Conservation (phyloP, 2,888 invertebrate species). For the Dusona sp. region DNA sequence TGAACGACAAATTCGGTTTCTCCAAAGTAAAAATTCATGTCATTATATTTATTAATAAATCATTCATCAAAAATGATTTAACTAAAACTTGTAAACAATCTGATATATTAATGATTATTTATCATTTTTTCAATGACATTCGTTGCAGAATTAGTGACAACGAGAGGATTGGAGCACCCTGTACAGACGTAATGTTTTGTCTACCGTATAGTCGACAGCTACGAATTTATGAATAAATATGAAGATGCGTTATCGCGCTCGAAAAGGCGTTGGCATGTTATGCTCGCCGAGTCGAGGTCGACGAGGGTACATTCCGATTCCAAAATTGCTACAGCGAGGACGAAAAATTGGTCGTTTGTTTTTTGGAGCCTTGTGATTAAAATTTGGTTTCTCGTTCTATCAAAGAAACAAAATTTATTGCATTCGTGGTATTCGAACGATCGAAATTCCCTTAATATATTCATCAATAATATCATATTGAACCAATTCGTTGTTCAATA, state of each 20-base stretch:
- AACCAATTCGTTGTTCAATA: neutral
- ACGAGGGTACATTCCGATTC: constrained; percentile 19
- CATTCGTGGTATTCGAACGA: neutral
- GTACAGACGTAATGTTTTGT: neutral
- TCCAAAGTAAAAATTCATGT: neutral
- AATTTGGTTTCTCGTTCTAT: neutral
- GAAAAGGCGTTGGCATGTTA: constrained; percentile 17
- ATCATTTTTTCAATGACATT: neutral
- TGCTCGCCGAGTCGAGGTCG: constrained; percentile 18
- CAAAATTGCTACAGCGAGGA: neutral
- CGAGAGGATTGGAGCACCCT: neutral
- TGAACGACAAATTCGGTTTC: neutral
- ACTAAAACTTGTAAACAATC: neutral
- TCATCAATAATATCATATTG: neutral
- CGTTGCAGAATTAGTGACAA: neutral
- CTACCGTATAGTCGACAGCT: neutral
- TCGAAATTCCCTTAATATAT: neutral
- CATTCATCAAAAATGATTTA: no score
- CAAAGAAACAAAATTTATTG: neutral
- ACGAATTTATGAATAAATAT: constrained; percentile 33
- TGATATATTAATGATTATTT: neutral
- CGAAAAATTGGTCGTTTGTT: neutral
- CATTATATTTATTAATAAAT: no score
- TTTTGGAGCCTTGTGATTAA: neutral
- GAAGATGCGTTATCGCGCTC: constrained; percentile 18